Evolutionary conservation across 2,888 invertebrate species (phyloP), one percentile per base, ranked within the genome.

Genomic region (Oscheius sp.): DNA sequence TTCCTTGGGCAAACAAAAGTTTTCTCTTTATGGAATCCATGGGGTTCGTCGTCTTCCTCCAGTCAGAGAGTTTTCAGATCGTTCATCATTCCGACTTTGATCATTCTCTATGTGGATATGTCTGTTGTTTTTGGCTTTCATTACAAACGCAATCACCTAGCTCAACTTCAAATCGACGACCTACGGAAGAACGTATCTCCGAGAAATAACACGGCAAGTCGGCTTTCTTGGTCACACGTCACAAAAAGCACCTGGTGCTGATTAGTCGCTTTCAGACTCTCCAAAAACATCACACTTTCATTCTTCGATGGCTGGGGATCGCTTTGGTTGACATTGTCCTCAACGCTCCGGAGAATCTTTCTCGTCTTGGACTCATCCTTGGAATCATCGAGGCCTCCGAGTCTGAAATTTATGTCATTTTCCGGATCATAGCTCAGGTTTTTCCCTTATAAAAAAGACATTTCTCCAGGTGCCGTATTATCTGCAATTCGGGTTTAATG

Each of bases 401-500:
- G 31, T 61, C 61, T 29, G 58, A 61, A 48, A n/a, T 29, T 10
- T 68, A 52, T 33, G 31, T 52, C 27, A 68, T 68, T 6, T 52
- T 29, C 17, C 33, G 52, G 10, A 50, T 50, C 12, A 20, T 61
- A 34, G 61, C 68, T 12, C 58, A 61, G 61, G 58, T 65, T n/a
- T 52, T 3, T 42, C 17, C 4, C 12, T 25, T 20, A n/a, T 12
- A 17, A 12, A 48, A 34, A 23, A 37, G 4, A 37, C 25, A 20
- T 17, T 52, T 17, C 39, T 75, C n/a, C 69, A 78, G 79, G 72
- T 78, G 15, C 72, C 78, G 17, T 80, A 80, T 70, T 80, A 80
- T 65, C 71, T 68, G 27, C 80, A 80, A 61, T 80, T 77, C 70
- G 73, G 69, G 42, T 80, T 80, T 72, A 80, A 80, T 68, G 78